A percentile compares a stretch with the other conserved stretches of the same genome.
Evolutionary conservation across 2,797 vertebrate species (phyloP).

Genomic region (Pristis pectinata): DNA sequence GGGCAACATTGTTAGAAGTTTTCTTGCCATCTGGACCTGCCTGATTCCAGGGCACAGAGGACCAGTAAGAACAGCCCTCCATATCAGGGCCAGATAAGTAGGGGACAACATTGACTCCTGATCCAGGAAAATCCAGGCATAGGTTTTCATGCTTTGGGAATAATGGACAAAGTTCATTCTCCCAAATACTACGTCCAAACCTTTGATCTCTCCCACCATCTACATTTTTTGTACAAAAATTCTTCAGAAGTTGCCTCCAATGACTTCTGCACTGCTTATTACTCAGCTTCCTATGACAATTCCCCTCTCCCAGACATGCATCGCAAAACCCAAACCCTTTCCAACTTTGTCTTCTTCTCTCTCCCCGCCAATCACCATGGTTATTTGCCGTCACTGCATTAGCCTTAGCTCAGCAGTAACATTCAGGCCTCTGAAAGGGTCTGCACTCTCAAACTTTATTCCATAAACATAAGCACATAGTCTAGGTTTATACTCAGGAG

Average conservation of each 20-base stretch:
- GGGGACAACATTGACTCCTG: too few species aligned
- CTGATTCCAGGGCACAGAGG: too few species aligned
- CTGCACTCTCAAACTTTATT: too few species aligned
- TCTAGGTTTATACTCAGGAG: neutral
- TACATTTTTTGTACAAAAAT: neutral
- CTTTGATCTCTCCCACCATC: neutral
- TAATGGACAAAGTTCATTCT: neutral
- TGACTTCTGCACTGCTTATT: neutral
- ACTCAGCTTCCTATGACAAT: too few species aligned
- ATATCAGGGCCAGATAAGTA: too few species aligned
- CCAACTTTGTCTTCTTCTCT: neutral
- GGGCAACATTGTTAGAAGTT: too few species aligned
- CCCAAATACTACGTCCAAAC: neutral
- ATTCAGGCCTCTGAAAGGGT: too few species aligned
- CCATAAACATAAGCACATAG: too few species aligned
- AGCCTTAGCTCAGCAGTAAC: neutral
- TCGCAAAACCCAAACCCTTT: neutral
- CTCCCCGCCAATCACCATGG: neutral
- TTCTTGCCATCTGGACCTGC: too few species aligned
- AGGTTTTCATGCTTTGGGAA: neutral
- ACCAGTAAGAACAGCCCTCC: too few species aligned
- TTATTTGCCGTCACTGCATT: neutral
- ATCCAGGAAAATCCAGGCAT: too few species aligned
- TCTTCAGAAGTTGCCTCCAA: neutral
- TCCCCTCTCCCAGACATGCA: neutral